These are phyloP conservation scores for Stomatorhinus walkeri DNA, from an alignment of 2,797 vertebrate species.

Conservation along the genomic window DNA sequence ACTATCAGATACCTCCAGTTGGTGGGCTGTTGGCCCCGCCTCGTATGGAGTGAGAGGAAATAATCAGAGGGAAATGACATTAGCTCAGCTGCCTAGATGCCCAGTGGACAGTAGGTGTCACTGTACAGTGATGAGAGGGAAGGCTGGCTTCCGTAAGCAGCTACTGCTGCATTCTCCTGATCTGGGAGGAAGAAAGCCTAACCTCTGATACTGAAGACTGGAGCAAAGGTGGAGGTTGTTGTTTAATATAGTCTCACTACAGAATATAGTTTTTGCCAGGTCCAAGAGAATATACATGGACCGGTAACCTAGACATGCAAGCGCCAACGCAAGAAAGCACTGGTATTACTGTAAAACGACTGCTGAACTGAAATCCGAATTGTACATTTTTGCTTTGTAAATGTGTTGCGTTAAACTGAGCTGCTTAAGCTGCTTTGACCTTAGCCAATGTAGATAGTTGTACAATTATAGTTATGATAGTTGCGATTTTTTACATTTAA, in stretches of 20 bases:
- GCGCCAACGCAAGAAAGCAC: not conserved
- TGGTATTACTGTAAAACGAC: not conserved
- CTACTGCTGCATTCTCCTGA: not conserved
- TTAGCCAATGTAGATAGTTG: not conserved
- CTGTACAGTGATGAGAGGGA: not conserved
- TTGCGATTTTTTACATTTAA: not conserved
- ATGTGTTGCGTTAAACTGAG: not conserved
- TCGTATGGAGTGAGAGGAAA: not conserved
- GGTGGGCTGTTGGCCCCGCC: conserved; percentile 39
- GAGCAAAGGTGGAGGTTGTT: not conserved
- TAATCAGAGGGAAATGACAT: not conserved
- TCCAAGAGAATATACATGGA: not conserved
- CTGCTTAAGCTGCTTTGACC: not conserved
- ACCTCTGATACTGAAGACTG: not conserved
- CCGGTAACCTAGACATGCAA: not conserved
- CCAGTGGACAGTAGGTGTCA: not conserved
- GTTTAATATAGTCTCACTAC: not conserved
- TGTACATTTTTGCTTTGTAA: not conserved
- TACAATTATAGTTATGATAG: not conserved
- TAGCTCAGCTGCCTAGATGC: conserved; percentile 22
- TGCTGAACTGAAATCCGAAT: not conserved
- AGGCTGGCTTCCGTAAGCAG: not conserved
- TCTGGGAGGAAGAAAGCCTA: not conserved
- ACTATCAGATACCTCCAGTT: conserved; percentile 16
- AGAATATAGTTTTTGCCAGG: not conserved